Evolutionary conservation across 2,113 vertebrate species (phyloP).

Genomic region (Bubo blakistoni): DNA sequence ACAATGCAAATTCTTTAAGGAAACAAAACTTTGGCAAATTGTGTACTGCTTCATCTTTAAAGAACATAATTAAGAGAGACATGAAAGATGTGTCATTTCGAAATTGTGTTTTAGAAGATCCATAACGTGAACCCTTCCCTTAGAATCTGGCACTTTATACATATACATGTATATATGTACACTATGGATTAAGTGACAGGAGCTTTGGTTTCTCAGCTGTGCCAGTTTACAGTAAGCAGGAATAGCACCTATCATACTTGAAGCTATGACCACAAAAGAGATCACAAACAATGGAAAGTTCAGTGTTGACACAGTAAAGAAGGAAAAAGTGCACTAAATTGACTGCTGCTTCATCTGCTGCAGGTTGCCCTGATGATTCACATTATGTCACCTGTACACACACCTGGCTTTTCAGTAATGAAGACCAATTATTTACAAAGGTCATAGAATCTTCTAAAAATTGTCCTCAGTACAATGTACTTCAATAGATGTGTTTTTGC

Average conservation of each 20-base stretch:
- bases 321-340: neutral
- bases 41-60: neutral
- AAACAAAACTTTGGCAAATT: neutral
- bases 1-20: neutral
- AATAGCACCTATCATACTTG: neutral
- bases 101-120: neutral
- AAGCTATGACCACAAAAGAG: neutral
- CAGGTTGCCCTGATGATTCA: neutral
- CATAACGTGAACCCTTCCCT: neutral
- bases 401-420: neutral
- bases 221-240: neutral
- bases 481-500: neutral
- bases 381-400: neutral
- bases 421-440: neutral
- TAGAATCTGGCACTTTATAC: neutral
- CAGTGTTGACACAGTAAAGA: neutral
- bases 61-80: neutral
- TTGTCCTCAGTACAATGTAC: neutral
- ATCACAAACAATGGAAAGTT: neutral
- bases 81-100: neutral
- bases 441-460: neutral
- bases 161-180: neutral
- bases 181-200: neutral
- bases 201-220: neutral
- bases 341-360: neutral